Conservation (phyloP, 2,113 vertebrate species). For the Corapipo altera region DNA sequence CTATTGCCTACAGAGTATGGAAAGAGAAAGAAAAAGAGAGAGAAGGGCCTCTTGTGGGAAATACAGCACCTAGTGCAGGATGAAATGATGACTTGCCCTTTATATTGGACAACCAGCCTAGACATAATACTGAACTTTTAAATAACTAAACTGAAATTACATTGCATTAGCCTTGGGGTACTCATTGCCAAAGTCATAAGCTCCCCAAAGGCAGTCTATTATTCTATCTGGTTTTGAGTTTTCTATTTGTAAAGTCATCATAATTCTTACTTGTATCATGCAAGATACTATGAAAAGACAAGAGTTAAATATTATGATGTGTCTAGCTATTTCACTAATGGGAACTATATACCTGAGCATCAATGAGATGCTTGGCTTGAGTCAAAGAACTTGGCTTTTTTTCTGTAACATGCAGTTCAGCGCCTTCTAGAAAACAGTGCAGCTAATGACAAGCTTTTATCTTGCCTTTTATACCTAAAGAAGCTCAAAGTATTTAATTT, state of each 20-base stretch:
- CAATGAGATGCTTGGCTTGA: not conserved
- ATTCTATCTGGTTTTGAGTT: not conserved
- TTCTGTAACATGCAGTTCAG: not conserved
- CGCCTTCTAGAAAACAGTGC: not conserved
- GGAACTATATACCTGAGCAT: not conserved
- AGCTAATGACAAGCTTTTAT: not conserved
- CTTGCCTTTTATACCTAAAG: not conserved
- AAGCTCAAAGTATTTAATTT: not conserved
- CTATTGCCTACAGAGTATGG: not conserved
- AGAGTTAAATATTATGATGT: not conserved
- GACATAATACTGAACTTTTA: not conserved
- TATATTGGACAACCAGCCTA: not conserved
- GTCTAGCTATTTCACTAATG: not conserved
- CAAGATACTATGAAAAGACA: not conserved
- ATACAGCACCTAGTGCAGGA: not conserved
- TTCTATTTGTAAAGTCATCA: not conserved
- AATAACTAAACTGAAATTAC: not conserved
- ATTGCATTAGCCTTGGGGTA: not conserved
- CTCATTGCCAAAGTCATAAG: not conserved
- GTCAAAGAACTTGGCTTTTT: not conserved
- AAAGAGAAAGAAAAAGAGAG: not conserved
- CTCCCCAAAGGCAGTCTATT: not conserved
- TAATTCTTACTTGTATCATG: not conserved
- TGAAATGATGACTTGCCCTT: not conserved
- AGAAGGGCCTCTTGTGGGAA: not conserved